phyloP scores from a whole-genome alignment of 2,113 vertebrate genomes.

The Notechis scutatus region DNA sequence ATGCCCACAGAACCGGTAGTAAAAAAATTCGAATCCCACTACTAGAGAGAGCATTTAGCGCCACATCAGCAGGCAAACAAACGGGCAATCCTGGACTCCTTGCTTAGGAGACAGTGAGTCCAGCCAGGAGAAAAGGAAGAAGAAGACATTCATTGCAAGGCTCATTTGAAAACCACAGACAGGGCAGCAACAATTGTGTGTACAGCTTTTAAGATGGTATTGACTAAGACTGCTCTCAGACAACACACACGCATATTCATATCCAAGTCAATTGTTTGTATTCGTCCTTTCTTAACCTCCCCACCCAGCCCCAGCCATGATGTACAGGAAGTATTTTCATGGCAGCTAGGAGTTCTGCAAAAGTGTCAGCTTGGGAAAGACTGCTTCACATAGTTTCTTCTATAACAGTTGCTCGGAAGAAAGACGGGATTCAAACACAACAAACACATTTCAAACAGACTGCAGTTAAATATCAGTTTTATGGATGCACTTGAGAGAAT shows the following conservation, averaged over 20 bases:
- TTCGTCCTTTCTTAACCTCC: not conserved
- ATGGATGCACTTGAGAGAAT: not conserved
- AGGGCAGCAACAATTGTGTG: not conserved
- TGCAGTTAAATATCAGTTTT: not conserved
- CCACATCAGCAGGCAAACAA: not conserved
- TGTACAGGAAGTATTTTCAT: not conserved
- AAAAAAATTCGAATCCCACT: no score
- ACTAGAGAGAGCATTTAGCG: not conserved
- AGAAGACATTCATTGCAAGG: not conserved
- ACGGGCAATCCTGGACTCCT: not conserved
- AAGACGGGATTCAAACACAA: not conserved
- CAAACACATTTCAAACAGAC: not conserved
- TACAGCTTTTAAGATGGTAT: not conserved
- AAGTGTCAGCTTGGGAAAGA: not conserved
- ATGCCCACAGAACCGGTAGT: no score
- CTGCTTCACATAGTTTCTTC: not conserved
- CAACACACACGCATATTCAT: not conserved
- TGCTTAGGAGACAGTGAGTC: not conserved
- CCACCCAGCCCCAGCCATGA: not conserved
- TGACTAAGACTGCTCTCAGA: not conserved
- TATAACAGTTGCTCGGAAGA: not conserved
- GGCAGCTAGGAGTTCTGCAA: not conserved
- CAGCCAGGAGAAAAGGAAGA: not conserved
- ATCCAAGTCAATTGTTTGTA: not conserved
- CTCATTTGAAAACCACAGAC: not conserved